Evolutionary conservation across 2,113 vertebrate genomes (phyloP).

Genomic region (Telmatochromis brachygnathus): DNA sequence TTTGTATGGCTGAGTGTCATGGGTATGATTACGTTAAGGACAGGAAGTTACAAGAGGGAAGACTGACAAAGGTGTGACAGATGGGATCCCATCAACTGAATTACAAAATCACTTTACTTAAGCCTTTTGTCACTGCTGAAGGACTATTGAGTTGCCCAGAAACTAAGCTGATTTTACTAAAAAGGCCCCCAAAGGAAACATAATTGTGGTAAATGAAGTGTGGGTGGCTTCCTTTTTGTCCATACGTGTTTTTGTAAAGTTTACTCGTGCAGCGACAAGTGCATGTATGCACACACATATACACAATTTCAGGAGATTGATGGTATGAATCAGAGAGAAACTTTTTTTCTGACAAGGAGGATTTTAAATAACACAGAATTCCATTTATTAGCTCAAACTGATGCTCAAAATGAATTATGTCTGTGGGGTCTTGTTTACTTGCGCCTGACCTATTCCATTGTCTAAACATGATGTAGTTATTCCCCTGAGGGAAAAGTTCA

Average conservation of each 20-base stretch:
- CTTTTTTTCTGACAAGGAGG: not conserved
- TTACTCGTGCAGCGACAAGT: not conserved
- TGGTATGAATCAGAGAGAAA: not conserved
- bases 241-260: not conserved
- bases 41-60: not conserved
- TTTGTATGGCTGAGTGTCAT: not conserved
- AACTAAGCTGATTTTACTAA: conserved; percentile 46
- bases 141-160: conserved; percentile 22
- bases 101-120: conserved; percentile 34
- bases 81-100: conserved; percentile 26
- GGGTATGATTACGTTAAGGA: not conserved
- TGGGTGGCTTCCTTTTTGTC: conserved; percentile 14
- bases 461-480: conserved; percentile 23
- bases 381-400: not conserved
- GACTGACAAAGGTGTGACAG: conserved; percentile 29
- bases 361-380: conserved; percentile 7
- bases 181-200: not conserved
- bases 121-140: conserved; percentile 22
- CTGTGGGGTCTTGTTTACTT: conserved; percentile 5
- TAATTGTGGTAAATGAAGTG: conserved; percentile 38
- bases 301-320: not conserved
- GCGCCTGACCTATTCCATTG: conserved; percentile 28
- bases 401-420: conserved; percentile 8
- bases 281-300: not conserved
- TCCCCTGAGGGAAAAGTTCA: conserved; percentile 13